Evolutionary conservation across 2,888 invertebrate genomes (phyloP), one percentile per base, ranked within the genome.

Genomic region (Fabriciana adippe): DNA sequence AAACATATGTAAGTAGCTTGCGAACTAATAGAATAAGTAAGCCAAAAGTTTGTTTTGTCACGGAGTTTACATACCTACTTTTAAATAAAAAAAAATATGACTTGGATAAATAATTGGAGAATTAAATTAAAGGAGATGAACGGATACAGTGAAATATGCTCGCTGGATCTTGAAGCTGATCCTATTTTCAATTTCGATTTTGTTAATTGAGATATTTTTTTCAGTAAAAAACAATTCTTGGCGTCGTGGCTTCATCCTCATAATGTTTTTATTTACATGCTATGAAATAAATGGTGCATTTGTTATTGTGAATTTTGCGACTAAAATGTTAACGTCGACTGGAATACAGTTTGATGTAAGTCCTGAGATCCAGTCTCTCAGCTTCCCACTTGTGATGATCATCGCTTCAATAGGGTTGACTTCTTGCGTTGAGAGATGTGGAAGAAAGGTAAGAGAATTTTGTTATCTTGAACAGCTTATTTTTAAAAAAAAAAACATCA

Each of bases 381-480:
- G 83, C 65, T 84, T 91, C 61, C 89, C 91, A 3, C 76, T 79
- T 6, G 80, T 89, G 8, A 84, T 88, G 86, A 84, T 89, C 41
- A 50, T 86, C 2, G 84, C 85, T 0, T 85, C 87, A 0, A 72
- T 87, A 14, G 63, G 84, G 3, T 83, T 86, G 18, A 85, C 88
- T 77, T 73, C 78, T 51, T 83, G 81, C 56, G 83, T 90, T 13
- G 91, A 91, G 66, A 85, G 76, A 67, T 77, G 86, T 45, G 88
- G 87, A 4, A 82, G 89, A 71, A 88, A 86, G 85, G 91, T 91
- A 75, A 75, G 72, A 67, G 15, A 0, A 26, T 50, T 14, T 13
- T 35, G 0, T 31, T 51, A 54, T 4, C 13, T 6, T 14, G 8
- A 21, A 47, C 14, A 21, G 21, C 2, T 18, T 18, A 48, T 54